A percentile compares a stretch with the other conserved stretches of the same genome.
Evolutionary conservation across 1,140 invertebrate species (phyloP).

Genomic region (Drosophila sucinea): DNA sequence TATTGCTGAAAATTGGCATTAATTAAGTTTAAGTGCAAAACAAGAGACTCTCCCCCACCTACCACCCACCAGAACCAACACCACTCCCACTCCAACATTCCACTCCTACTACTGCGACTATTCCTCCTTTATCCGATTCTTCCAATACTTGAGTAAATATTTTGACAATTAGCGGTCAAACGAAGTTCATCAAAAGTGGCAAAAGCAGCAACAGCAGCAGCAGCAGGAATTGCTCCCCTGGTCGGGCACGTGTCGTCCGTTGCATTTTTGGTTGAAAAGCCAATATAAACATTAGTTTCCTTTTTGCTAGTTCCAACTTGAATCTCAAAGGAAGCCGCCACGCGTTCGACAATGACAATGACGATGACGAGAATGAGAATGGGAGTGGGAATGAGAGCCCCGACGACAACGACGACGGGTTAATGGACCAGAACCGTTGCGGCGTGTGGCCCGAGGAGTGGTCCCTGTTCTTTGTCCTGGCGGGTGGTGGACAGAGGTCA

Average conservation of each 20-base stretch:
- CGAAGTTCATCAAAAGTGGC: conserved; percentile 62
- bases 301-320: conserved; percentile 14
- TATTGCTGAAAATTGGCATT: conserved; percentile 45
- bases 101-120: too few relatives aligned
- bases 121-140: neutral
- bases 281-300: conserved; percentile 68
- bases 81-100: neutral
- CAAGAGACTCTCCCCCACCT: conserved; percentile 8
- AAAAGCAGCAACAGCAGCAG: conserved; percentile 53
- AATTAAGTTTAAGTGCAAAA: conserved; percentile 75
- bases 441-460: conserved; percentile 74
- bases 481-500: conserved; percentile 57
- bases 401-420: conserved; percentile 62
- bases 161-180: conserved; percentile 82
- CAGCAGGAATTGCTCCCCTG: conserved; percentile 25
- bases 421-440: conserved; percentile 82
- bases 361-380: conserved; percentile 36
- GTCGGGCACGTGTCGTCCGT: conserved; percentile 68
- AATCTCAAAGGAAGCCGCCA: conserved; percentile 30
- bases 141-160: conserved; percentile 69
- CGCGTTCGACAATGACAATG: conserved; percentile 1
- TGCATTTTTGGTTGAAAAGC: conserved; percentile 65
- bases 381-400: conserved; percentile 20
- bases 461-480: conserved; percentile 14
- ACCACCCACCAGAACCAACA: conserved; percentile 13